phyloP scores from a whole-genome alignment of 1,140 invertebrate genomes.

The Brachionus asplanchnoidis region DNA sequence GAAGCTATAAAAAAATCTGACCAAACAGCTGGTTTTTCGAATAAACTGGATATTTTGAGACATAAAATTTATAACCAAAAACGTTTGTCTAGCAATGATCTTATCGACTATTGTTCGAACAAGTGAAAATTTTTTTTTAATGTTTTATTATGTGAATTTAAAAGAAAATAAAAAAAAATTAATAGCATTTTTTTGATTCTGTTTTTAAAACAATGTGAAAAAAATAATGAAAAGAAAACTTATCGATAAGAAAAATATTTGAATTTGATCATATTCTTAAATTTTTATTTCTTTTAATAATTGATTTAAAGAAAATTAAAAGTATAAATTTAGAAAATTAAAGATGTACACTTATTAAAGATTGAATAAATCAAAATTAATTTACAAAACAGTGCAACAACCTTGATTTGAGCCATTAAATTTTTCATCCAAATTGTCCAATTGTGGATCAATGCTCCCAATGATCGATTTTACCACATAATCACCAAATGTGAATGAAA shows the following conservation, averaged over 20 bases:
- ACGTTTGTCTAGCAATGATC: constrained; percentile 20
- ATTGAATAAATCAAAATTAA: neutral
- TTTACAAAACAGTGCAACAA: constrained; percentile 18
- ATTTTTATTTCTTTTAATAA: too few relatives aligned
- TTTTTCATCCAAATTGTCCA: neutral
- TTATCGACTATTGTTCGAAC: constrained; percentile 12
- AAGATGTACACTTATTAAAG: neutral
- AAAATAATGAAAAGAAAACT: neutral
- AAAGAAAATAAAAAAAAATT: neutral
- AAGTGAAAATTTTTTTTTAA: neutral
- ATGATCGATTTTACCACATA: constrained; percentile 39
- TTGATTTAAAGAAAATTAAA: neutral
- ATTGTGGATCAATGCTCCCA: neutral
- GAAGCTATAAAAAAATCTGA: neutral
- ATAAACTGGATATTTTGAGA: neutral
- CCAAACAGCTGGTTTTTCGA: neutral
- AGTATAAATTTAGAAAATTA: neutral
- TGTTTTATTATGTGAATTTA: neutral
- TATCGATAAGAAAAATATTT: neutral
- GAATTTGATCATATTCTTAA: too few relatives aligned
- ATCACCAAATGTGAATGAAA: constrained; percentile 30
- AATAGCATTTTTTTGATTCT: neutral
- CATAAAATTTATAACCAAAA: neutral
- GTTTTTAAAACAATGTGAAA: neutral
- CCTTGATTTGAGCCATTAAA: neutral